A percentile compares a stretch with the other conserved stretches of the same genome.
Evolutionary conservation across 2,797 vertebrate species (phyloP).

Genomic region (Philypnodon macrostomus): DNA sequence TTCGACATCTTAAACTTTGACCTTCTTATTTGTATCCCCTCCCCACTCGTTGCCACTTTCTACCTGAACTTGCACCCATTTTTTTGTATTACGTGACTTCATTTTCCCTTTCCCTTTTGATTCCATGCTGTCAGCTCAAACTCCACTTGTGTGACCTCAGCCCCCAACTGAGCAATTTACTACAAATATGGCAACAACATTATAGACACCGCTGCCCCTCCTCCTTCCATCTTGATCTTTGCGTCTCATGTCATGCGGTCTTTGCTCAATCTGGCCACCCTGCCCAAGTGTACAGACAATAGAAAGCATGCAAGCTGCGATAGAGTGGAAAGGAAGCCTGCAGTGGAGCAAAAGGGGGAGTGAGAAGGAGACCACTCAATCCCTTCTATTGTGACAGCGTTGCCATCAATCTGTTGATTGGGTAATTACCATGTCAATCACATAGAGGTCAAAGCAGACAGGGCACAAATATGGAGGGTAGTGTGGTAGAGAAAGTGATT

Average conservation of each 20-base stretch:
- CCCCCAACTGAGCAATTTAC: conserved; percentile 60
- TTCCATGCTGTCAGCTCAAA: conserved; percentile 40
- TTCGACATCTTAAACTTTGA: conserved; percentile 46
- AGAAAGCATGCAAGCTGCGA: conserved; percentile 63
- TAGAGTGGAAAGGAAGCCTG: conserved; percentile 45
- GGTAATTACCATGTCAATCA: conserved; percentile 85
- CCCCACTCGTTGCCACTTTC: conserved; percentile 33
- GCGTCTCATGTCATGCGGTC: conserved; percentile 41
- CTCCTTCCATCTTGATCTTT: conserved; percentile 3
- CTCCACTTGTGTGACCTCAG: conserved; percentile 32
- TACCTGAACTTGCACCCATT: conserved; percentile 12
- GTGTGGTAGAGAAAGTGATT: conserved; percentile 41
- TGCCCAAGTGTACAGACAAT: conserved; percentile 37
- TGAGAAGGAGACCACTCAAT: conserved; percentile 69
- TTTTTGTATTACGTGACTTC: background rate
- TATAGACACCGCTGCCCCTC: conserved; percentile 24
- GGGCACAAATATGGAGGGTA: conserved; percentile 50
- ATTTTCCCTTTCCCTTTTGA: conserved; percentile 27
- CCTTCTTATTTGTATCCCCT: conserved; percentile 2
- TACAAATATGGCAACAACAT: conserved; percentile 74
- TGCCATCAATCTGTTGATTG: conserved; percentile 81
- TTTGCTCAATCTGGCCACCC: conserved; percentile 16
- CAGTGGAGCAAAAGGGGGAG: conserved; percentile 42
- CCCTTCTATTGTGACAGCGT: conserved; percentile 79
- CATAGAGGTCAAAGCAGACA: conserved; percentile 79